These are phyloP conservation scores for Nycteola revayana DNA, from an alignment of 2,888 invertebrate species.

Conservation along the genomic window DNA sequence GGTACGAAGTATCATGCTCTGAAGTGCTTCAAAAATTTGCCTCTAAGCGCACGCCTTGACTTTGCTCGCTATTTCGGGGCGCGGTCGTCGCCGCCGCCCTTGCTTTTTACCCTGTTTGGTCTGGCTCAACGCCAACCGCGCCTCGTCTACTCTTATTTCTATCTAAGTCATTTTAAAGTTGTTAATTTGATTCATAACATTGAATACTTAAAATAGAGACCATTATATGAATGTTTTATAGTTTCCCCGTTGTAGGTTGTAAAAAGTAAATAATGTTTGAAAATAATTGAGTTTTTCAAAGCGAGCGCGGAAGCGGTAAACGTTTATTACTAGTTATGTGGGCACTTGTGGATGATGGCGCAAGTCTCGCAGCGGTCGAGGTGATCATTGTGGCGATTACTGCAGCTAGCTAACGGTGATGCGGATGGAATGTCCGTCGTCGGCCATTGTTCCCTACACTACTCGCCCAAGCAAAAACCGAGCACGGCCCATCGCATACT, in stretches of 20 bases:
- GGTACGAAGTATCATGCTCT: constrained; percentile 26
- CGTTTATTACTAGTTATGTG: constrained; percentile 34
- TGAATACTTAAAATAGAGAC: constrained; percentile 2
- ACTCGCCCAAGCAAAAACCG: constrained; percentile 59
- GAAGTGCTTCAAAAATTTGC: constrained; percentile 38
- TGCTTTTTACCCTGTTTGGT: constrained; percentile 79
- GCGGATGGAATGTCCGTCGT: constrained; percentile 63
- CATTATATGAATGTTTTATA: background rate
- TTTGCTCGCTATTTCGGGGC: constrained; percentile 78
- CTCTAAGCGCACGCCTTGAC: constrained; percentile 71
- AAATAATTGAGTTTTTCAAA: constrained; percentile 15
- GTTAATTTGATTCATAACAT: constrained; percentile 45
- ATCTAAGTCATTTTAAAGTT: constrained; percentile 44
- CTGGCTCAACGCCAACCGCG: constrained; percentile 72
- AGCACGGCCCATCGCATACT: constrained; percentile 58
- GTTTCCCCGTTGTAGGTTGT: constrained; percentile 4
- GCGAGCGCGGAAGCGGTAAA: constrained; percentile 34
- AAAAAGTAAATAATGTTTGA: constrained; percentile 9
- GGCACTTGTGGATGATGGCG: constrained; percentile 23
- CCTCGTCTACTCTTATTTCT: constrained; percentile 55
- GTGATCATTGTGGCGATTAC: constrained; percentile 60
- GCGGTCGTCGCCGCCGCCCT: constrained; percentile 68
- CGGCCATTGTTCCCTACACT: constrained; percentile 65
- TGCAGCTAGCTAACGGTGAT: constrained; percentile 66
- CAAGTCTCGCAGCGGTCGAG: constrained; percentile 27